phyloP scores from a whole-genome alignment of 2,113 vertebrate species.

The Halichoeres trimaculatus region DNA sequence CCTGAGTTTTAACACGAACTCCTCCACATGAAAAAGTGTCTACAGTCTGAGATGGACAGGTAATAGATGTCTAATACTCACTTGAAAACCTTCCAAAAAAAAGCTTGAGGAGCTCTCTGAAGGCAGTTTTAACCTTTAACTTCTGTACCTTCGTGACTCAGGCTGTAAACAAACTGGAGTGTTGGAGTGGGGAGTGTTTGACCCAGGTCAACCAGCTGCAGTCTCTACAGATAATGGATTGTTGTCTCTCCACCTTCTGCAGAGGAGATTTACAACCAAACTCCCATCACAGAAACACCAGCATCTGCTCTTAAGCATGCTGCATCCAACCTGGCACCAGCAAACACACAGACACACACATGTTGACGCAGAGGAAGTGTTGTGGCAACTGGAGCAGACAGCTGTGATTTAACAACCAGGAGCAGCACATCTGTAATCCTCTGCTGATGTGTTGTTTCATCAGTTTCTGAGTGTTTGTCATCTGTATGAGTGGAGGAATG shows the following conservation, averaged over 20 bases:
- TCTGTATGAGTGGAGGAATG: constrained; percentile 16
- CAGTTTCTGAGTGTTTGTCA: background rate
- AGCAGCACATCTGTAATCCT: constrained; percentile 1
- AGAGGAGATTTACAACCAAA: constrained; percentile 44
- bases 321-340: constrained; percentile 2
- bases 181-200: constrained; percentile 13
- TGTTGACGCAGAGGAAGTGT: constrained; percentile 1
- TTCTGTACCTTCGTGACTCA: background rate
- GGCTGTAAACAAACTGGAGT: constrained; percentile 24
- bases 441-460: constrained; percentile 7
- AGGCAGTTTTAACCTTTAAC: background rate
- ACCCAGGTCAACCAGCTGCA: constrained; percentile 23
- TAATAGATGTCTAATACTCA: constrained; percentile 10
- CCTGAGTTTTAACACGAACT: background rate
- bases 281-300: constrained; percentile 10
- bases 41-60: background rate
- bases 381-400: constrained; percentile 32
- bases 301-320: constrained; percentile 19
- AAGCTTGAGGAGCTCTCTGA: background rate
- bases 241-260: constrained; percentile 35
- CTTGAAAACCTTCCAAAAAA: rapidly evolving
- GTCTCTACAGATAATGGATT: constrained; percentile 42
- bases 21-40: background rate
- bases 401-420: constrained; percentile 36
- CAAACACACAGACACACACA: background rate